Evolutionary conservation across 2,888 invertebrate genomes (phyloP).

Genomic region (Marronus borbonicus): DNA sequence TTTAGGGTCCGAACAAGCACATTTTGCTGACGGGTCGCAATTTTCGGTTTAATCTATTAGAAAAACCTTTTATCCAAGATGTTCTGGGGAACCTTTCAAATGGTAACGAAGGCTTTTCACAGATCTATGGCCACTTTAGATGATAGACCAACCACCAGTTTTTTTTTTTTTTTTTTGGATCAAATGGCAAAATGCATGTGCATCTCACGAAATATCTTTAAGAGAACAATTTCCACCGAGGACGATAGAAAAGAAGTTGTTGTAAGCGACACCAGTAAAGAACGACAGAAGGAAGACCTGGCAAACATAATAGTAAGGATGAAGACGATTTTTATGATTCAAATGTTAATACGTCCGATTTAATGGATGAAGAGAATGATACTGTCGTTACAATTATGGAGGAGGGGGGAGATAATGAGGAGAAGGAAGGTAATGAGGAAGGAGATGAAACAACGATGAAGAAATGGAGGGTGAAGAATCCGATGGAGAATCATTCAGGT

Average conservation of each 20-base stretch:
- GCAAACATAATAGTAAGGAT: constrained; percentile 51
- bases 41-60: too few species aligned
- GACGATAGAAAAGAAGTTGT: constrained; percentile 64
- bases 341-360: constrained; percentile 60
- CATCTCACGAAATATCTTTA: too few species aligned
- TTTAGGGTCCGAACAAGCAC: too few species aligned
- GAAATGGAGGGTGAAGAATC: constrained; percentile 59
- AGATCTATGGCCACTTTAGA: too few species aligned
- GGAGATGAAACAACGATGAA: constrained; percentile 65
- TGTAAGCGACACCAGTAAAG: constrained; percentile 69
- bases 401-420: too few species aligned
- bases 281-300: constrained; percentile 60
- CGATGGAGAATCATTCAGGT: constrained; percentile 54
- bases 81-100: too few species aligned
- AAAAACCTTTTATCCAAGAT: too few species aligned
- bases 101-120: too few species aligned
- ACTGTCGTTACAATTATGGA: constrained; percentile 66
- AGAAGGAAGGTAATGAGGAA: constrained; percentile 65
- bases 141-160: too few species aligned
- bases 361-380: constrained; percentile 62
- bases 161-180: too few species aligned
- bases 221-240: neutral
- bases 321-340: constrained; percentile 64
- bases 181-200: too few species aligned
- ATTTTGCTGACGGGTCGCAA: too few species aligned